A percentile compares a stretch with the other conserved stretches of the same genome.
Evolutionary conservation across 2,113 vertebrate genomes (phyloP).

Genomic region (Cyphomyrus plagiostoma): DNA sequence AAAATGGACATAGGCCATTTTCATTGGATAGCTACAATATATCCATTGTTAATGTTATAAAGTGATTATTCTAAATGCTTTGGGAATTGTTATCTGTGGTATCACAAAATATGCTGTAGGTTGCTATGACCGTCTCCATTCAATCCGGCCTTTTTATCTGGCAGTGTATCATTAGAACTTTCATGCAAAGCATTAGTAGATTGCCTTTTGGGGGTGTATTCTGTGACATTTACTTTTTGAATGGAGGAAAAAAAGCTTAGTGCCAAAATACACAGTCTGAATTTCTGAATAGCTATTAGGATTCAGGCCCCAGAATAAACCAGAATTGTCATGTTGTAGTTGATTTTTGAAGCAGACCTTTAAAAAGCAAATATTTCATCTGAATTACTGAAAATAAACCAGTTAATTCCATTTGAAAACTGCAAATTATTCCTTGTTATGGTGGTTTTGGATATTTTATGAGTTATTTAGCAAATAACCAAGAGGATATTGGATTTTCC

Average conservation of each 20-base stretch:
- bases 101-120: neutral
- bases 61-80: neutral
- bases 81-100: neutral
- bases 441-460: neutral
- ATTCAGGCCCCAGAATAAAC: neutral
- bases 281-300: neutral
- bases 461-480: neutral
- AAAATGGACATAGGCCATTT: neutral
- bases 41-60: neutral
- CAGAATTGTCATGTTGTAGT: neutral
- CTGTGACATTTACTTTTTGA: neutral
- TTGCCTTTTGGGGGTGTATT: neutral
- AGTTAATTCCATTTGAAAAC: constrained; percentile 17
- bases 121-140: neutral
- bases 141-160: neutral
- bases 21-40: neutral
- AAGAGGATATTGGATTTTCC: constrained; percentile 55
- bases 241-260: neutral
- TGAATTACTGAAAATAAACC: constrained; percentile 48
- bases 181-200: neutral
- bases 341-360: neutral
- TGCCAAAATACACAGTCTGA: neutral
- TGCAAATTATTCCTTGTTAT: neutral
- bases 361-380: neutral
- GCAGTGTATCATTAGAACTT: neutral